Conservation (phyloP, 2,113 vertebrate species). For the Phalacrocorax carbo region DNA sequence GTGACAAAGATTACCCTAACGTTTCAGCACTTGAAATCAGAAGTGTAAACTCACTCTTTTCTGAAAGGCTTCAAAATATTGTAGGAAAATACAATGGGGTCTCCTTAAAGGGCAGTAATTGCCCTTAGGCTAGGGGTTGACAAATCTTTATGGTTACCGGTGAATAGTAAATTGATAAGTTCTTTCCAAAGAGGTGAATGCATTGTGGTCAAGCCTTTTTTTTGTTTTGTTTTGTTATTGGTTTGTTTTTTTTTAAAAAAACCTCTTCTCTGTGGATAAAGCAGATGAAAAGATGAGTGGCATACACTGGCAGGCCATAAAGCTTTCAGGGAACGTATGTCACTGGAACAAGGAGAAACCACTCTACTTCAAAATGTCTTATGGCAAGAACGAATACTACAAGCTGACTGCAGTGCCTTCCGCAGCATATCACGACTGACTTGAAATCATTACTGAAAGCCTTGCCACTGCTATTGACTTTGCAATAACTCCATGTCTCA, state of each 20-base stretch:
- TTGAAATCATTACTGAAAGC: constrained; percentile 5
- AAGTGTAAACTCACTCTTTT: neutral
- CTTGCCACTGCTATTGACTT: constrained; percentile 28
- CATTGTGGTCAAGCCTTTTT: neutral
- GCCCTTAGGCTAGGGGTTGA: neutral
- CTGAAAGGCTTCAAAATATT: neutral
- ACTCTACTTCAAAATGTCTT: neutral
- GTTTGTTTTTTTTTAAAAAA: too few species aligned
- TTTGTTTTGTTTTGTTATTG: too few species aligned
- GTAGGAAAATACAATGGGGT: neutral
- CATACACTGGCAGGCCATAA: neutral
- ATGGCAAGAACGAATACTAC: neutral
- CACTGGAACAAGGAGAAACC: neutral
- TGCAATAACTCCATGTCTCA: constrained; percentile 34
- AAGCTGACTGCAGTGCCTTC: constrained; percentile 9
- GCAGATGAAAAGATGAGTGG: neutral
- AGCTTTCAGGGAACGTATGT: neutral
- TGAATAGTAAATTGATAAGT: neutral
- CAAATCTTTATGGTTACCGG: neutral
- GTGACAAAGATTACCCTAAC: neutral
- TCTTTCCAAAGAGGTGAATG: neutral
- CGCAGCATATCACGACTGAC: neutral
- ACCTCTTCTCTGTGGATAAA: neutral
- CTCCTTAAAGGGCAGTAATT: neutral
- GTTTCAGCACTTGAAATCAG: neutral